Conservation (phyloP, 2,797 vertebrate genomes). For the Muraenolepis orangiensis region DNA sequence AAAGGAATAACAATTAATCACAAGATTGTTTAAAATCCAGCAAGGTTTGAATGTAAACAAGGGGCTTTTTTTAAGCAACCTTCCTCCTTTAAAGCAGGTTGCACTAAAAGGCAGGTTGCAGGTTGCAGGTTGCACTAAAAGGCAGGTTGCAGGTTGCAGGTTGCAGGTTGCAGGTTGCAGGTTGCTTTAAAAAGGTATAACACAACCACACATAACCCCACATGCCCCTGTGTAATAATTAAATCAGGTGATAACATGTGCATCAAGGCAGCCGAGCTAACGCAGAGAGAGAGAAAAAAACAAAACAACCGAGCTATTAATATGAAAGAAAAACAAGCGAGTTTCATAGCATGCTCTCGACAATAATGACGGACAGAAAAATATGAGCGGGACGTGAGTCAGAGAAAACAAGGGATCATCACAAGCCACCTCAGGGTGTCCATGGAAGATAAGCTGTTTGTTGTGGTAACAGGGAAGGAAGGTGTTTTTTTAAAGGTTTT, state of each 20-base stretch:
- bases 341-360: not conserved
- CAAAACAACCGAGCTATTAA: not conserved
- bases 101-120: not conserved
- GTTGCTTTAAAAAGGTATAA: too few species aligned
- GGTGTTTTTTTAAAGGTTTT: slow-evolving; percentile 40
- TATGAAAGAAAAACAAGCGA: not conserved
- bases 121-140: not conserved
- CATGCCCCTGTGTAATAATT: not conserved
- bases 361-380: not conserved
- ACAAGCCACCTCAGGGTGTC: not conserved
- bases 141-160: not conserved
- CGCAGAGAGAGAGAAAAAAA: not conserved
- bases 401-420: not conserved
- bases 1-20: too few species aligned
- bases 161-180: not conserved
- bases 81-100: not conserved
- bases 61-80: too few species aligned
- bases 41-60: not conserved
- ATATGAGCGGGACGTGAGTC: not conserved
- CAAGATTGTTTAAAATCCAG: not conserved
- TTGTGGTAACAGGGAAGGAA: slow-evolving; percentile 38
- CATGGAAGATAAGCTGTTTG: slow-evolving; percentile 26
- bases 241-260: not conserved
- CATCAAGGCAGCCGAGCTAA: not conserved
- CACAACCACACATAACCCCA: not conserved